Evolutionary conservation across 2,888 invertebrate genomes (phyloP), one percentile per base, ranked within the genome.

Genomic region (Melipona beecheii): DNA sequence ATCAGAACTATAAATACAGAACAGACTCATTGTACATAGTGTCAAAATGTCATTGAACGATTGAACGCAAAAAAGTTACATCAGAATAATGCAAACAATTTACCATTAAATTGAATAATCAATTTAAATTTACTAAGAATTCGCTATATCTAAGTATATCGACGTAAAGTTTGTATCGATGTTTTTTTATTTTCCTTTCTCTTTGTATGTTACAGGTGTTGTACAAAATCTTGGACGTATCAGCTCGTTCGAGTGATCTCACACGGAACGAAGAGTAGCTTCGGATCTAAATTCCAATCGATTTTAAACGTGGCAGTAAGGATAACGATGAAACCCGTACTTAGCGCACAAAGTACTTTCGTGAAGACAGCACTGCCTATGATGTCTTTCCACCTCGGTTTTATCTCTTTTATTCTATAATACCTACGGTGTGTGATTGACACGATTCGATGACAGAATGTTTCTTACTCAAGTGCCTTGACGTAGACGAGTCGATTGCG

Each of bases 311-410:
- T 21, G 24, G 58, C 60, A 73, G 70, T 62, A 60, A 49, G 56
- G 50, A 72, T 69, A 58, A 36, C 54, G 43, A 62, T 49, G 58
- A 76, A 64, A 79, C 54, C 15, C 69, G 86, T 86, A 86, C 86
- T 86, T 86, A 86, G 24, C 60, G 73, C 76, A 58, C 50, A 68
- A 75, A 86, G 86, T 86, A 86, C 84, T 86, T 86, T 31, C 50
- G 36, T 49, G 15, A 58, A 62, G 74, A 69, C 62, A 69, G 36
- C 73, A 79, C 76, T 77, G 85, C 73, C 72, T 84, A 80, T 19
- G 62, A 74, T 64, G 72, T 75, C 75, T 85, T 84, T 80, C 81
- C 68, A 21, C n/a, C 31, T 75, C 54, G 17, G 19, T 52, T 36
- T 66, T 19, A 19, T 69, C 24, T 13, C 19, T 11, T 36, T 43